These are phyloP conservation scores for Drosophila lini DNA, from an alignment of 1,140 invertebrate species.

Conservation along the genomic window DNA sequence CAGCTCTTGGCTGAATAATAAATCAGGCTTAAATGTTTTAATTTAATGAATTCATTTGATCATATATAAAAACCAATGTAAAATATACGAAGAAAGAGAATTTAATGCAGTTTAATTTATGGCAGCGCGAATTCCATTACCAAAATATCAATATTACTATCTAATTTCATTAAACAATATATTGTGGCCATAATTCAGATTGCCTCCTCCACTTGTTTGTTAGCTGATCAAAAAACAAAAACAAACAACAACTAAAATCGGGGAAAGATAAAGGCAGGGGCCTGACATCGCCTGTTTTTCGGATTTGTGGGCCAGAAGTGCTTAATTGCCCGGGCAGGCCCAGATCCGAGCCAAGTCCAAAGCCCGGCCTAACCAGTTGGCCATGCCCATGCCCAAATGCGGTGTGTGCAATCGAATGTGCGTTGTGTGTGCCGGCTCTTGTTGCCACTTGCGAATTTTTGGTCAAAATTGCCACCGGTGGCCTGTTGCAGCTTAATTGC, in stretches of 20 bases:
- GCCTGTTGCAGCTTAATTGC: slow-evolving; percentile 57
- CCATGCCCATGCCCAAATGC: slow-evolving; percentile 48
- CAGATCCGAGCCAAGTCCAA: slow-evolving; percentile 17
- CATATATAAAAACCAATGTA: not conserved
- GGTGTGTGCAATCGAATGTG: slow-evolving; percentile 22
- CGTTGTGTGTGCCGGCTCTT: slow-evolving; percentile 1
- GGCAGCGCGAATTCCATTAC: not conserved
- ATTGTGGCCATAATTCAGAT: not conserved
- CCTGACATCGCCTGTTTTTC: slow-evolving; percentile 28
- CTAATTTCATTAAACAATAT: slow-evolving; percentile 11
- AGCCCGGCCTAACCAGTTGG: slow-evolving; percentile 51
- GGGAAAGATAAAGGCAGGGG: not conserved
- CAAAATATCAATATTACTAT: not conserved
- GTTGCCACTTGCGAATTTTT: slow-evolving; percentile 49
- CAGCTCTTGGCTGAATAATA: not conserved
- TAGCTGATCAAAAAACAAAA: slow-evolving; percentile 1
- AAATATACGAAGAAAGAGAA: not conserved
- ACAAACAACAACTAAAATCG: not conserved
- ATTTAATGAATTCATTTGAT: not conserved
- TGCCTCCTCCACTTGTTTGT: not conserved
- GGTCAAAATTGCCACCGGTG: slow-evolving; percentile 60
- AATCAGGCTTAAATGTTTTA: slow-evolving; percentile 1
- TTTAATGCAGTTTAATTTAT: slow-evolving; percentile 8
- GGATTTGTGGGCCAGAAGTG: slow-evolving; percentile 45
- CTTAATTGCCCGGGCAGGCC: slow-evolving; percentile 37